Conservation (phyloP, 2,888 invertebrate genomes). For the Drosophila setosimentum region DNA sequence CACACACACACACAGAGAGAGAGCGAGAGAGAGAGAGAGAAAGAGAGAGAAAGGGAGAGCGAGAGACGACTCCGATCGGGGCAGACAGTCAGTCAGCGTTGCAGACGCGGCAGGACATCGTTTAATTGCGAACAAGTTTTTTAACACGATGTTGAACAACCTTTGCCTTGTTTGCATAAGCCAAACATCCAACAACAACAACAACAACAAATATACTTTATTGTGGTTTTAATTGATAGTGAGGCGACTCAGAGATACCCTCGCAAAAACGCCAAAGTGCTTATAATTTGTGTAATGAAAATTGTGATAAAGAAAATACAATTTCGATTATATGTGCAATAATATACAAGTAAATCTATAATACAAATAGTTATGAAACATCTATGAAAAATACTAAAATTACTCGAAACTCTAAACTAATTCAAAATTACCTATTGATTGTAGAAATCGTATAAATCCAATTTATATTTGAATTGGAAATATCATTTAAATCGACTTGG, state of each 20-base stretch:
- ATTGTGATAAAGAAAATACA: no score
- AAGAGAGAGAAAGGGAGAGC: neutral
- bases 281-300: no score
- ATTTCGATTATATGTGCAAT: no score
- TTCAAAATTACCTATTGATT: neutral
- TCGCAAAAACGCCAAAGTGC: no score
- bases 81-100: slow-evolving; percentile 77
- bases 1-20: neutral
- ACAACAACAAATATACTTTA: neutral
- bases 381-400: neutral
- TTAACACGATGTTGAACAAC: slow-evolving; percentile 84
- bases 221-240: neutral
- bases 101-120: slow-evolving; percentile 83
- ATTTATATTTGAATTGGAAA: neutral
- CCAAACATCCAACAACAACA: slow-evolving; percentile 19
- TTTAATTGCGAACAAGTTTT: slow-evolving; percentile 85
- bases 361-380: neutral
- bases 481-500: neutral
- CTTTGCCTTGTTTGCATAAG: slow-evolving; percentile 73
- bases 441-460: neutral
- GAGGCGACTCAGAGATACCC: slow-evolving; percentile 10
- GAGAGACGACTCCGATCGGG: slow-evolving; percentile 29
- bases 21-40: no score
- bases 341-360: neutral
- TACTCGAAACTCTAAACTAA: neutral